Evolutionary conservation across 2,888 invertebrate species (phyloP), one percentile per base, ranked within the genome.

Genomic region (Papilio demoleus): DNA sequence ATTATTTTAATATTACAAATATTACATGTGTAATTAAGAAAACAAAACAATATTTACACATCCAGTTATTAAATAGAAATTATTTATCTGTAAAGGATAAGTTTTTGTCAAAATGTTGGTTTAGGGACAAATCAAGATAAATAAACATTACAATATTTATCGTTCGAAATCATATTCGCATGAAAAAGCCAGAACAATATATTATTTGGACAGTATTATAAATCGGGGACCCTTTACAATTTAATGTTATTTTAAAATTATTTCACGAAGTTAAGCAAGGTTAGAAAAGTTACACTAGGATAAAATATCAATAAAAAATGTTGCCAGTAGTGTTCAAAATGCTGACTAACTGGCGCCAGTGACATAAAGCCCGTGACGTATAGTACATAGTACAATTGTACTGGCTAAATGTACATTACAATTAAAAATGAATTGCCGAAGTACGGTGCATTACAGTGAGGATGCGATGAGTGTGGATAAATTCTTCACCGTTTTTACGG

Each of bases 181-280:
- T 12, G 47, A 47, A 47, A 47, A 47, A 47, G 22, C 24, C 0
- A 11, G 24, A 47, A 47, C 47, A 12, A 47, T 22, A 24, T 22
- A 12, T 47, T 47, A 12, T 12, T 47, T 47, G 24, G 47, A 47
- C 47, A 47, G 22, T 47, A 24, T 24, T 14, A 47, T 11, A 47
- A 24, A 47, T 47, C 14, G 47, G 12, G 47, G 47, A 12, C 47
- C 47, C 47, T 47, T 47, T n/a, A n/a, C n/a, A n/a, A 47, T 12
- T 47, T 47, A 24, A 47, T 12, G 24, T 47, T 47, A 24, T 47
- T 5, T 22, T 24, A 47, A 22, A 47, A 14, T 24, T 47, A 47
- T 47, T 47, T 14, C 5, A 22, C 4, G 14, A 47, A 47, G 47
- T 24, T 47, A 22, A 22, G 24, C 4, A 22, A 22, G 22, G 47